Evolutionary conservation across 37 sponge, comb jelly and placozoan species (phyloP), one percentile per base, ranked within the genome.

Genomic region (Cliona cf. orientalis): DNA sequence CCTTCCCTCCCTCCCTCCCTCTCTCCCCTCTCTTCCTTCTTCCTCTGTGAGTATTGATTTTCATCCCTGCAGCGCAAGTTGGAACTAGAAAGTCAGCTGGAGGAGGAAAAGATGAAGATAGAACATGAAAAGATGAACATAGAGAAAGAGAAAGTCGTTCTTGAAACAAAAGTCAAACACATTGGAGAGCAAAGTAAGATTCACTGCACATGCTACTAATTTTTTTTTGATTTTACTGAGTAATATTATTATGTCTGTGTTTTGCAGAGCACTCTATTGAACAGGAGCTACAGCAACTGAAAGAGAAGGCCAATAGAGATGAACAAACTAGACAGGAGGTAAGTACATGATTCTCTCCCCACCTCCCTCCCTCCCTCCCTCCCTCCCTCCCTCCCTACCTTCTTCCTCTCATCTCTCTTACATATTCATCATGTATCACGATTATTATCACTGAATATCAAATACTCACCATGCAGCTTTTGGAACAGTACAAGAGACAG

Each of bases 131-230:
- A 56, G 38, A 66, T 69, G 19, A 49, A 58, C 26, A 49, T 84
- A 44, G 75, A 92, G 67, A 84, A 64, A 29, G 87, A 91, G 60
- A 79, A 73, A 43, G 80, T 49, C 1, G n/a, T 39, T 2, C 29
- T 82, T 35, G 63, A 83, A n/a, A 91, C 88, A 45, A 86, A 72
- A 35, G 34, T 83, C 57, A 77, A 91, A 28, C 83, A 87, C 32
- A 44, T 56, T 4, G 76, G 39, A n/a, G 79, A 78, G n/a, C 70
- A 78, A 40, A 86, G 92, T 91, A 39, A 79, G 87, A 45, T 23
- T 4, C 25, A 2, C 3, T 11, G 33, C 14, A 33, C 1, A 6
- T 7, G 38, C 9, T n/a, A n/a, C n/a, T n/a, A n/a, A n/a, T n/a
- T n/a, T n/a, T n/a, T n/a, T n/a, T n/a, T n/a, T n/a, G 65, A 9